Percentiles rank a stretch among this genome's conserved stretches.
phyloP scores from a whole-genome alignment of 2,797 vertebrate species.

The Sphenopsis melanotis region DNA sequence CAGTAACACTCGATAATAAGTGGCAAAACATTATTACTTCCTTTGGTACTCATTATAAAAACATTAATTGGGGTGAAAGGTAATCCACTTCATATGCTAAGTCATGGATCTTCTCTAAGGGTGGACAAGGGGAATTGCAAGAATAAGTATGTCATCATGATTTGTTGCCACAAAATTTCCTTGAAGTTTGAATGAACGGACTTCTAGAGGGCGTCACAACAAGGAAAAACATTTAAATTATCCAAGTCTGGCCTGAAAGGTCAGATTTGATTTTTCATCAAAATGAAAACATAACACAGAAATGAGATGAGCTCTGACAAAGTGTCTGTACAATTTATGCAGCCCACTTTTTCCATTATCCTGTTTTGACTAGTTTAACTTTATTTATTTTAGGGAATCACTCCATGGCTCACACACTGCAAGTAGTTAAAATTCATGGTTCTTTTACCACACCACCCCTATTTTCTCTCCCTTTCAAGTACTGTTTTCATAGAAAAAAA shows the following conservation, averaged over 20 bases:
- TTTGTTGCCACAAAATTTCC: conserved; percentile 20
- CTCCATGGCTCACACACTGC: background rate
- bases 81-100: conserved; percentile 66
- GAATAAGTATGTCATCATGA: background rate
- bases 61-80: conserved; percentile 69
- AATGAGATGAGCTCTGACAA: background rate
- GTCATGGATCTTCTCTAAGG: conserved; percentile 58
- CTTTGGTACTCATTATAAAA: conserved; percentile 64
- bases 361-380: background rate
- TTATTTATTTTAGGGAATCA: background rate
- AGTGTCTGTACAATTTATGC: background rate
- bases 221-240: background rate
- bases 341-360: background rate
- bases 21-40: conserved; percentile 64
- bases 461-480: background rate
- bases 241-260: background rate
- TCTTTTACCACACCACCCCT: background rate
- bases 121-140: conserved; percentile 9
- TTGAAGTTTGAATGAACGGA: background rate
- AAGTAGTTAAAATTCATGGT: background rate
- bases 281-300: background rate
- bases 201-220: background rate
- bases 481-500: background rate
- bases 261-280: background rate
- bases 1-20: conserved; percentile 62